phyloP scores from a whole-genome alignment of 2,888 invertebrate species.

The Cryptosula pallasiana region DNA sequence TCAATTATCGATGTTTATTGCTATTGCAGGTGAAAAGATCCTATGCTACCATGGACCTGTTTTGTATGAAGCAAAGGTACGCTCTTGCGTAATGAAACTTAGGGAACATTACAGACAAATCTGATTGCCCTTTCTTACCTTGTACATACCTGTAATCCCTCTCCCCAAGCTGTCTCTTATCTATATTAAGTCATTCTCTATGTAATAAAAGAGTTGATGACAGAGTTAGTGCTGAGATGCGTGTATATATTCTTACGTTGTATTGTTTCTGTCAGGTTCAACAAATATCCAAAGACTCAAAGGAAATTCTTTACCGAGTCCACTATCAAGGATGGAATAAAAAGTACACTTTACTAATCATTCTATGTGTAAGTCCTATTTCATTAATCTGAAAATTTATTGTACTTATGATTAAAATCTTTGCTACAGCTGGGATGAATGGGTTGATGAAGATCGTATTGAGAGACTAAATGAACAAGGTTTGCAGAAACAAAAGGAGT shows the following conservation, averaged over 20 bases:
- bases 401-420: no score
- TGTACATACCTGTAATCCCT: no score
- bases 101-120: no score
- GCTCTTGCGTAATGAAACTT: no score
- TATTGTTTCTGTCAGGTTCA: background rate
- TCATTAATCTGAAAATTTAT: no score
- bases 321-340: conserved; percentile 98
- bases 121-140: no score
- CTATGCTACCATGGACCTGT: conserved; percentile 92
- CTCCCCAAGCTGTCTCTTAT: no score
- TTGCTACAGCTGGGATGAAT: conserved; percentile 57
- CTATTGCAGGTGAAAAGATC: conserved; percentile 60
- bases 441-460: conserved; percentile 84
- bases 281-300: conserved; percentile 57
- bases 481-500: conserved; percentile 78
- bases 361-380: background rate
- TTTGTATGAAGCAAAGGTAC: conserved; percentile 84
- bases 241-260: no score
- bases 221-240: no score
- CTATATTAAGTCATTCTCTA: no score
- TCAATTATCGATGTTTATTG: conserved; percentile 17
- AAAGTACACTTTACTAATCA: conserved; percentile 61
- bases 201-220: no score
- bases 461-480: conserved; percentile 85
- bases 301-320: conserved; percentile 81